Evolutionary conservation across 1,140 invertebrate genomes (phyloP), one percentile per base, ranked within the genome.

Genomic region (Drosophila simulans): DNA sequence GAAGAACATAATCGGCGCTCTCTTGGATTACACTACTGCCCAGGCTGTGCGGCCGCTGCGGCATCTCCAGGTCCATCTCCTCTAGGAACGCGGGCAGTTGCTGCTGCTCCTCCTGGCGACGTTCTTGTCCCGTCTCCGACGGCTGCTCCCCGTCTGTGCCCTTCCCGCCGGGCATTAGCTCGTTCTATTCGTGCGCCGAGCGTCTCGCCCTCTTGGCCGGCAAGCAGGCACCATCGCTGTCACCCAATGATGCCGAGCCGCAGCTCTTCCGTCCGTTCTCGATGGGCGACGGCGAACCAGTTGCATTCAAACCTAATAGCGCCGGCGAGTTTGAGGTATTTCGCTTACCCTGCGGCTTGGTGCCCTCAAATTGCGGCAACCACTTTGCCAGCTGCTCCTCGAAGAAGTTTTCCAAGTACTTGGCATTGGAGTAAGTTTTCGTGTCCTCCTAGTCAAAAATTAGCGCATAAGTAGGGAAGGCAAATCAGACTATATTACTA

Each of bases 401-500:
- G 91, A 97, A 97, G 92, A 97, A 97, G 88, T 96, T 95, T 92
- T 97, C 97, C 65, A 98, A 94, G 76, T 95, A 95, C 84, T 95
- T 95, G n/a, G 96, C 97, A 92, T 97, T 96, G 76, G 95, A 94
- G 91, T 96, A 96, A n/a, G 97, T 94, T 91, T 95, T 95, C n/a
- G 96, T 96, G 60, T 96, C 95, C 82, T 95, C 94, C 97, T 97
- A 92, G 20, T 92, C 91, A 80, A 92, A 81, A 25, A 81, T 71
- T 52, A 65, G 37, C 46, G 42, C 54, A 66, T 72, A 54, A 64
- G 60, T 74, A 68, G 42, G 37, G 69, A 56, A 54, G 8, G 20
- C 7, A 4, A 31, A 12, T 2, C 8, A 1, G 12, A 10, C 10
- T 13, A 17, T 3, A 13, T 60, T 55, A 8, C 15, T 48, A 7